Evolutionary conservation across 1,140 invertebrate species (phyloP).

Genomic region (Zaprionus taronus): DNA sequence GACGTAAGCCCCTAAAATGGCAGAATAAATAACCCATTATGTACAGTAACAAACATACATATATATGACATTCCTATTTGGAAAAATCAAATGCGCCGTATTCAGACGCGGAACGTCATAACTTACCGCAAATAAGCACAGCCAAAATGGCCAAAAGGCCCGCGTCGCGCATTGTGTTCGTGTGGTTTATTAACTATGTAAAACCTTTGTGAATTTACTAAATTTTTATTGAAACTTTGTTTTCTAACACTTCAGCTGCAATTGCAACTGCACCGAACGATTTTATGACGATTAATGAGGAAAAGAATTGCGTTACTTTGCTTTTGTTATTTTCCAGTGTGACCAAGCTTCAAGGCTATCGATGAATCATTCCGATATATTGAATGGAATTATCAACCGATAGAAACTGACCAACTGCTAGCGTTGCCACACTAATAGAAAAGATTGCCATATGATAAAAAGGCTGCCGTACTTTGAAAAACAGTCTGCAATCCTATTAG

Average conservation of each 20-base stretch:
- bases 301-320: constrained; percentile 44
- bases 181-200: constrained; percentile 4
- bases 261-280: constrained; percentile 47
- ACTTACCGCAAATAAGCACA: constrained; percentile 71
- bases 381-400: background rate
- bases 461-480: background rate
- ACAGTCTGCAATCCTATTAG: background rate
- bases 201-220: constrained; percentile 11
- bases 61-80: constrained; percentile 37
- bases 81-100: constrained; percentile 51
- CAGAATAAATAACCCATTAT: constrained; percentile 29
- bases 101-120: constrained; percentile 16
- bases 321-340: constrained; percentile 38
- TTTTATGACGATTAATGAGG: constrained; percentile 49
- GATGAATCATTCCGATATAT: constrained; percentile 3
- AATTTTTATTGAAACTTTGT: constrained; percentile 14
- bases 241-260: constrained; percentile 39
- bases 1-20: constrained; percentile 55
- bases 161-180: constrained; percentile 52
- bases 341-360: background rate
- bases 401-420: background rate
- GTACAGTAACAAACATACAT: constrained; percentile 13
- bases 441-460: background rate
- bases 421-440: background rate
- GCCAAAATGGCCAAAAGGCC: constrained; percentile 79